These are phyloP conservation scores for Smutsia gigantea DNA, from an alignment of 2,797 vertebrate genomes.

Conservation along the genomic window DNA sequence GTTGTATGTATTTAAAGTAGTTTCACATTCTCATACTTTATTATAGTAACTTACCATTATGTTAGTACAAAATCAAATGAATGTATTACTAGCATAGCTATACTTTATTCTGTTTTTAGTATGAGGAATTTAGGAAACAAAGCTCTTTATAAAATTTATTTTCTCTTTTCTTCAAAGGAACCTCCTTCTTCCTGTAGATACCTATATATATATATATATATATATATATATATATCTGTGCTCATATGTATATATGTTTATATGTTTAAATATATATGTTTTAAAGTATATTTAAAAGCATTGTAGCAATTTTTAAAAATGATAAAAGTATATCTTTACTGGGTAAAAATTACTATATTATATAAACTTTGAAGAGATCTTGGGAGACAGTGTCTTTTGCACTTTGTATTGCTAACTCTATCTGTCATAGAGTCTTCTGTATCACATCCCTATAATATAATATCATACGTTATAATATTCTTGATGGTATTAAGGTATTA, in stretches of 20 bases:
- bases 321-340: not conserved
- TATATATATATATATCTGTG: not conserved
- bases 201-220: not conserved
- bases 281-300: not conserved
- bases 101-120: not conserved
- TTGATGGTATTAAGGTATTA: not conserved
- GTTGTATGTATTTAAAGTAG: not conserved
- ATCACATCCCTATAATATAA: not conserved
- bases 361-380: not conserved
- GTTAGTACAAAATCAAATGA: not conserved
- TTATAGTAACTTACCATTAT: not conserved
- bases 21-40: not conserved
- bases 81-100: not conserved
- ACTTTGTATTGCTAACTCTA: not conserved
- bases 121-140: not conserved
- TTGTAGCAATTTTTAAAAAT: not conserved
- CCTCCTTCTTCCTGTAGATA: not conserved
- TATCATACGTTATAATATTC: not conserved
- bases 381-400: not conserved
- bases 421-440: not conserved
- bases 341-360: not conserved
- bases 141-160: not conserved
- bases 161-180: not conserved
- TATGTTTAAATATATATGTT: not conserved
- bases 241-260: not conserved